These are phyloP conservation scores for Sarcoramphus papa DNA, from an alignment of 2,797 vertebrate genomes.

Conservation along the genomic window DNA sequence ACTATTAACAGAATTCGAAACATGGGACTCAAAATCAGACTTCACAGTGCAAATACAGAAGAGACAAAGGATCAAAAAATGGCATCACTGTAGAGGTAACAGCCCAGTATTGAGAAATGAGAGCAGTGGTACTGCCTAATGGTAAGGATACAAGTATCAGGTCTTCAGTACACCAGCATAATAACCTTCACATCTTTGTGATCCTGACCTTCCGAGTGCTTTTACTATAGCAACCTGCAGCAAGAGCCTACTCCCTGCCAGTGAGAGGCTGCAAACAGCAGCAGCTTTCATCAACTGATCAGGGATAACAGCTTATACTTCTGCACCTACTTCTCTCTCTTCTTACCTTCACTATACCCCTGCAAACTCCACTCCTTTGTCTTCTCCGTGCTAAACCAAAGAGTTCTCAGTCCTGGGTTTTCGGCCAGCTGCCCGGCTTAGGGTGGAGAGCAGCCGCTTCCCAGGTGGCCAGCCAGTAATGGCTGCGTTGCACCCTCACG, in stretches of 20 bases:
- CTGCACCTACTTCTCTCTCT: background rate
- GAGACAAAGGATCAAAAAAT: background rate
- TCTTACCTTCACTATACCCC: background rate
- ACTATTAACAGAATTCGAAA: background rate
- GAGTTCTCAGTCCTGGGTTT: background rate
- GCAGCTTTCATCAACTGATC: background rate
- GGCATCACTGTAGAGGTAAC: background rate
- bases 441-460: background rate
- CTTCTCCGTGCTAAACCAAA: background rate
- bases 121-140: background rate
- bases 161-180: background rate
- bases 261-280: background rate
- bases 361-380: background rate
- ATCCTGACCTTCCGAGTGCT: background rate
- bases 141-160: background rate
- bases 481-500: fast-evolving
- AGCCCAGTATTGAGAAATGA: background rate
- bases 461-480: background rate
- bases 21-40: background rate
- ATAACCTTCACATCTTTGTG: background rate
- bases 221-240: background rate
- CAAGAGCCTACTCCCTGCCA: background rate
- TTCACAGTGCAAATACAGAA: background rate
- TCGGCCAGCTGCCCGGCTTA: background rate
- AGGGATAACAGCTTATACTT: background rate